A percentile compares a stretch with the other conserved stretches of the same genome.
Conservation (phyloP, 2,113 vertebrate species). For the Melanotaenia duboulayi region DNA sequence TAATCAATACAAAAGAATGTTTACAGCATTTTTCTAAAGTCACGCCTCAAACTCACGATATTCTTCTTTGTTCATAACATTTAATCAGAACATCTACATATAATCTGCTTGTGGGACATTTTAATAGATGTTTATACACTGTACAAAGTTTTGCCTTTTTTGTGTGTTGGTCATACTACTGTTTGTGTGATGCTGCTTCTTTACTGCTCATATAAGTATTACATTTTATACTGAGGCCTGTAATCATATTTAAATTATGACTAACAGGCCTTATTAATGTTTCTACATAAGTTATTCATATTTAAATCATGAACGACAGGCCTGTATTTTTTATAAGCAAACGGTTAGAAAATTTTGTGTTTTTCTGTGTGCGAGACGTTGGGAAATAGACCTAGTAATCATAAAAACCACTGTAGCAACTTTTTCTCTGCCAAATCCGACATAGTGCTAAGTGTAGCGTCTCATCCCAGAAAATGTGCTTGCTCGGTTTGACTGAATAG, state of each 20-base stretch:
- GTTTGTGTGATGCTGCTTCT: conserved; percentile 70
- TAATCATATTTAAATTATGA: conserved; percentile 84
- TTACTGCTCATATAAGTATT: conserved; percentile 59
- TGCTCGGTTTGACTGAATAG: conserved; percentile 59
- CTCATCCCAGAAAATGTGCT: conserved; percentile 17
- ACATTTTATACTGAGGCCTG: conserved; percentile 79
- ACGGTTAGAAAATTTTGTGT: conserved; percentile 23
- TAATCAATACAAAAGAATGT: conserved; percentile 41
- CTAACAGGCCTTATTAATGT: conserved; percentile 81
- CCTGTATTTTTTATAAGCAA: conserved; percentile 74
- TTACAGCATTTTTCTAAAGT: conserved; percentile 66
- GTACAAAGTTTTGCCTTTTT: conserved; percentile 69
- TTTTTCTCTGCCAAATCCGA: conserved; percentile 44
- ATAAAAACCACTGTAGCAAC: conserved; percentile 47
- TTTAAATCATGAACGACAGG: conserved; percentile 84
- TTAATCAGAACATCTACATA: conserved; percentile 27
- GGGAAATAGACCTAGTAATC: conserved; percentile 33
- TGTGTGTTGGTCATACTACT: conserved; percentile 53
- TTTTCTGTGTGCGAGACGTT: conserved; percentile 38
- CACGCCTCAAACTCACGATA: conserved; percentile 51
- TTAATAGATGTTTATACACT: conserved; percentile 71
- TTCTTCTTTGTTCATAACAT: conserved; percentile 41
- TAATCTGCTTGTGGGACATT: conserved; percentile 59
- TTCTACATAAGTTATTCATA: conserved; percentile 80
- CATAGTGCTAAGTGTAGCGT: conserved; percentile 46